Base-by-base conservation (phyloP, 2,113 vertebrate genomes). In the Parotia lawesii region DNA sequence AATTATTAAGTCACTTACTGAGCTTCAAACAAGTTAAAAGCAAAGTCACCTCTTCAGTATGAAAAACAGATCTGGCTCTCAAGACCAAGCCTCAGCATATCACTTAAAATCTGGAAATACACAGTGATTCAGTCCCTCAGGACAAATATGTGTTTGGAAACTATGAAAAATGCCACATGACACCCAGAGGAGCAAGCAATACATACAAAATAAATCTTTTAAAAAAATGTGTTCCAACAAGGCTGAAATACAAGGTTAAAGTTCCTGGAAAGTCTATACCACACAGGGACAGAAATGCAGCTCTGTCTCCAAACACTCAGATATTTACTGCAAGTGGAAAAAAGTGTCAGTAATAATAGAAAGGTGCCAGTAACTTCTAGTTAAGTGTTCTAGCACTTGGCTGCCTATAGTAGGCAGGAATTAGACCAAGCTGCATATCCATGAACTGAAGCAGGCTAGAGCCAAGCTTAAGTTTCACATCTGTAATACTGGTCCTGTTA, bases 91-190 rank as follows among this genome's bases (percentile, higher is more conserved):
- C 27, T 29, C 45, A 76, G 35, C 18, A 31, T 5, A 73, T 6
- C 5, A 3, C 54, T 54, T 56, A 40, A 65, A 81, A 56, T 60
- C 45, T 62, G 44, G 53, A 95, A 87, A 86, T 6, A 65, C 31
- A 65, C 8, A 53, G 44, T 93, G 85, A 96, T 83, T 97, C 93
- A 94, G 44, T 57, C 51, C 51, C 87, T 85, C 31, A 56, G 40
- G 89, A 94, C 50, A 74, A 73, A 29, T 73, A 58, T 5, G 17
- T 15, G 11, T 77, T 74, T 85, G 91, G 95, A 96, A 97, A 91
- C 78, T 45, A 67, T 92, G 94, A 95, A 62, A 61, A 87, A 90
- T 11, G 65, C 38, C 91, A 42, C 58, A 62, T 87, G 81, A 87
- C 48, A 85, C 28, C 22, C 58, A 88, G 38, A 60, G 12, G 11